These are phyloP conservation scores for Phylloscopus collybita DNA, from an alignment of 2,797 vertebrate species.

Conservation along the genomic window DNA sequence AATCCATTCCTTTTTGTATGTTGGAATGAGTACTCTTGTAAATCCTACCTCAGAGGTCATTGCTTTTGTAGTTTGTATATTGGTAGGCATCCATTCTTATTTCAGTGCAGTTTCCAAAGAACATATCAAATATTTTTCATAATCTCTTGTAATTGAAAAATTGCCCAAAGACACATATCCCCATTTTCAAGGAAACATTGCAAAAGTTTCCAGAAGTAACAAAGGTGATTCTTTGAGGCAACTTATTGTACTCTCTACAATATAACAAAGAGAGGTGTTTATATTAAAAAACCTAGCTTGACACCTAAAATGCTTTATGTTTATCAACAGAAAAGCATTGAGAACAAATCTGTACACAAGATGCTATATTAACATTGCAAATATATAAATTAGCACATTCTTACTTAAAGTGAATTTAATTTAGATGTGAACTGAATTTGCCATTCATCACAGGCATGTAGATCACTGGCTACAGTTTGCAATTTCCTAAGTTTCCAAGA, in stretches of 20 bases:
- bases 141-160: slow-evolving; percentile 78
- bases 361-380: slow-evolving; percentile 64
- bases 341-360: slow-evolving; percentile 64
- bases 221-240: slow-evolving; percentile 80
- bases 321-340: slow-evolving; percentile 56
- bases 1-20: slow-evolving; percentile 74
- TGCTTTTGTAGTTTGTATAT: slow-evolving; percentile 74
- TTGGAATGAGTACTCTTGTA: slow-evolving; percentile 67
- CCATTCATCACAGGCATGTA: slow-evolving; percentile 69
- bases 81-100: slow-evolving; percentile 70
- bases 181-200: slow-evolving; percentile 80
- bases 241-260: slow-evolving; percentile 80
- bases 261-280: slow-evolving; percentile 78
- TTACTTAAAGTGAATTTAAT: slow-evolving; percentile 61
- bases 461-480: slow-evolving; percentile 67
- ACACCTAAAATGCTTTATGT: slow-evolving; percentile 58
- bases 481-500: slow-evolving; percentile 68
- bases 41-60: slow-evolving; percentile 75
- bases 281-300: slow-evolving; percentile 74
- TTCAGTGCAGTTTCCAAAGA: slow-evolving; percentile 76
- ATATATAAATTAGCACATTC: slow-evolving; percentile 67
- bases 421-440: slow-evolving; percentile 59
- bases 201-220: slow-evolving; percentile 79
- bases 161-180: slow-evolving; percentile 75
- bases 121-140: slow-evolving; percentile 76